Base-by-base conservation (phyloP, 2,113 vertebrate genomes). In the Chlorocebus sabaeus region DNA sequence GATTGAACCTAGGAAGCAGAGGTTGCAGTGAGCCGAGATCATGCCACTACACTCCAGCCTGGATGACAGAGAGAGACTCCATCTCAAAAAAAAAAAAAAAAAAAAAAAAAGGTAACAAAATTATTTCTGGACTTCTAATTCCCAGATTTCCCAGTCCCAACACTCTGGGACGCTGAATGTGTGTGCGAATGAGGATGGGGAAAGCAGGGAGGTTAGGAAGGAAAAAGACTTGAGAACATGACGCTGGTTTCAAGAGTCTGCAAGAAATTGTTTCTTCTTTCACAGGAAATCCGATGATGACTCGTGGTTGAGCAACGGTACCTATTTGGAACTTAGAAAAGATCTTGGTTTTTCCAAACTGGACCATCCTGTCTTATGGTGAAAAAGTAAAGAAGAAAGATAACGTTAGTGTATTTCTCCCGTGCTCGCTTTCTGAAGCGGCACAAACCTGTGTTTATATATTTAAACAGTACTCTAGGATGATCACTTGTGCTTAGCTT, bases 251-350 rank as follows among this genome's bases (percentile, higher is more conserved):
- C 25, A 68, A n/a, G 75, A 89, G 70, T 45, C 23, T 97, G 80
- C 35, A 59, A 87, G 35, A 83, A 38, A 30, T 85, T 93, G 8
- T 98, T 98, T 95, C 32, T n/a, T 98, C 79, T 98, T 97, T 96
- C 73, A 93, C 98, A 99, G 99, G 98, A 99, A 99, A 98, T 99
- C 99, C 84, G 98, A 25, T 0, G 99, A 99, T 40, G 99, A 99
- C 48, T 99, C 99, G 25, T 99, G 99, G 99, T 99, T 99, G 97
- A 99, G 99, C 99, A 99, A 99, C 78, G 99, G 99, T 98, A 99
- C 98, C 3, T 99, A 99, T 98, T 99, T 99, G 99, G 99, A 99
- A 92, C 98, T 99, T 97, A 99, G 99, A 80, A 99, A 98, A 98
- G 99, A 99, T 35, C 99, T 98, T 82, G 99, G 99, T 75, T 99